A percentile compares a stretch with the other conserved stretches of the same genome.
Evolutionary conservation across 2,888 invertebrate genomes (phyloP).

Genomic region (Pollenia amentaria): DNA sequence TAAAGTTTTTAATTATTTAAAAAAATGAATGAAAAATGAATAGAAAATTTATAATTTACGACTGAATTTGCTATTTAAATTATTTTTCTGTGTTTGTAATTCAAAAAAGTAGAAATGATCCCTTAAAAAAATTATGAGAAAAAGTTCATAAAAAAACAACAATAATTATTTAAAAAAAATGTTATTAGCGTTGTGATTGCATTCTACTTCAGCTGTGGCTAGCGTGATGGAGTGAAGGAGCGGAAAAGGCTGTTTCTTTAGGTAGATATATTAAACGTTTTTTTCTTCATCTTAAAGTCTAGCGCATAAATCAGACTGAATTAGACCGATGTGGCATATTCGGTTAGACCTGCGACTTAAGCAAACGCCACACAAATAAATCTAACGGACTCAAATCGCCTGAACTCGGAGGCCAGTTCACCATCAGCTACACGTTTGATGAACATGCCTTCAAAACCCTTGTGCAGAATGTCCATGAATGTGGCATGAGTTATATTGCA

Average conservation of each 20-base stretch:
- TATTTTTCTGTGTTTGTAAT: neutral
- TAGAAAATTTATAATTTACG: slow-evolving; percentile 16
- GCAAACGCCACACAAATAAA: no score
- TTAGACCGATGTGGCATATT: no score
- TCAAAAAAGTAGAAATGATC: neutral
- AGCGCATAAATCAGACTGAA: no score
- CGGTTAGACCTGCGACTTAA: no score
- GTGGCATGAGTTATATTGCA: no score
- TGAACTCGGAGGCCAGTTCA: no score
- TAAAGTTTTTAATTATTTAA: slow-evolving; percentile 54
- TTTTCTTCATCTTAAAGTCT: neutral
- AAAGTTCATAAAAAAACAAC: slow-evolving; percentile 2
- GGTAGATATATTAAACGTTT: neutral
- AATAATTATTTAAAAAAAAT: slow-evolving; percentile 25
- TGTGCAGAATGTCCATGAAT: no score
- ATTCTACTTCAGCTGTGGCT: slow-evolving; percentile 39
- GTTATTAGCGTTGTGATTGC: slow-evolving; percentile 59
- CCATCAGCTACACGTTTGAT: no score
- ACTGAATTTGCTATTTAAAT: slow-evolving; percentile 23
- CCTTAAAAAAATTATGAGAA: slow-evolving; percentile 22
- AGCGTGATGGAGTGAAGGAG: no score
- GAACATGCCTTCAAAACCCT: no score
- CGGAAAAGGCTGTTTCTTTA: neutral
- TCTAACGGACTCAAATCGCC: no score
- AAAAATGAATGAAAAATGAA: neutral